Conservation (phyloP, 2,888 invertebrate species). For the Tuberolachnus salignus region DNA sequence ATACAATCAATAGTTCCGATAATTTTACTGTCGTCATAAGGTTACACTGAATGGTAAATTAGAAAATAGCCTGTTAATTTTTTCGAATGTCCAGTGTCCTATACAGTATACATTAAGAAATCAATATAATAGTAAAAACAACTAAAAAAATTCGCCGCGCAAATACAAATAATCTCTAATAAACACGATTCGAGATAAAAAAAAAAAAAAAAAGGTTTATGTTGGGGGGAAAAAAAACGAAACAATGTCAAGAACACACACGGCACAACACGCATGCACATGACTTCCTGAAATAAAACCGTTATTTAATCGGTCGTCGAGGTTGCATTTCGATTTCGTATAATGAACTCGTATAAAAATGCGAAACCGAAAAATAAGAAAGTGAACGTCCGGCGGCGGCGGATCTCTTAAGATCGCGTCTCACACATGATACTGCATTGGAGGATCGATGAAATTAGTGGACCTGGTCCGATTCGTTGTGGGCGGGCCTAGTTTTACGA, state of each 20-base stretch:
- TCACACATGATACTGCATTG: neutral
- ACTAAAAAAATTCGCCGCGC: no score
- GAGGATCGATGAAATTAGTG: neutral
- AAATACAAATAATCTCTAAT: no score
- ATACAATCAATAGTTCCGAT: no score
- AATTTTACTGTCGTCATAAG: no score
- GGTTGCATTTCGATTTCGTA: conserved; percentile 7
- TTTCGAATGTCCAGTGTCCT: no score
- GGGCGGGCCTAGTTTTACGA: no score
- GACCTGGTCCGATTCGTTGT: no score
- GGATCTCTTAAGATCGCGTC: neutral
- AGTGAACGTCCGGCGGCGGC: conserved; percentile 7
- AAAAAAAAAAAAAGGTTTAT: neutral
- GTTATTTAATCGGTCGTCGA: neutral
- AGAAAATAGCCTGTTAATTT: no score
- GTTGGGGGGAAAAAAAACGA: neutral
- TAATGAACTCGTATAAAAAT: neutral
- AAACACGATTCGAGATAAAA: neutral
- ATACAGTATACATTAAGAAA: no score
- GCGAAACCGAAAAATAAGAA: neutral
- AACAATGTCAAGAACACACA: conserved; percentile 13
- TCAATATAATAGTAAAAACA: no score
- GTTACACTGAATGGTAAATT: no score
- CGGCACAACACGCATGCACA: neutral
- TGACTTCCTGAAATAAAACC: neutral